phyloP scores from a whole-genome alignment of 2,888 invertebrate genomes.

The Drosophila prostipennis region DNA sequence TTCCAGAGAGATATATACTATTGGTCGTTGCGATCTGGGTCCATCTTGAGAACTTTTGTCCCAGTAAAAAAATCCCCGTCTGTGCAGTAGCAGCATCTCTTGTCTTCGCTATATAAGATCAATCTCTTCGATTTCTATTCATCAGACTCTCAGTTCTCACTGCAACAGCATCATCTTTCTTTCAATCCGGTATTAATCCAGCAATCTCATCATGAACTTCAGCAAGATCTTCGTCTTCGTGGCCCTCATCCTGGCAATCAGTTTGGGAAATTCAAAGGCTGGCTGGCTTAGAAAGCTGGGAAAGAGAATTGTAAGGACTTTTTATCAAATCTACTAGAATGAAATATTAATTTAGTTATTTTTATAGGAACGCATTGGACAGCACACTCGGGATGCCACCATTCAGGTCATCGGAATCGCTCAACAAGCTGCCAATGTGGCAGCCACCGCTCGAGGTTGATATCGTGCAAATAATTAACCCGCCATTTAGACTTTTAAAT shows the following conservation, averaged over 20 bases:
- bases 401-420: slow-evolving; percentile 73
- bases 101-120: slow-evolving; percentile 59
- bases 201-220: slow-evolving; percentile 63
- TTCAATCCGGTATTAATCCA: background rate
- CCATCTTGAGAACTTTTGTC: slow-evolving; percentile 14
- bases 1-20: background rate
- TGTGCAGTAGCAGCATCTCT: slow-evolving; percentile 36
- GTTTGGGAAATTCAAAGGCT: slow-evolving; percentile 73
- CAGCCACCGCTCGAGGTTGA: slow-evolving; percentile 68
- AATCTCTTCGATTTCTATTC: slow-evolving; percentile 8
- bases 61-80: slow-evolving; percentile 48
- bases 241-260: slow-evolving; percentile 69
- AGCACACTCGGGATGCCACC: slow-evolving; percentile 77
- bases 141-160: slow-evolving; percentile 46
- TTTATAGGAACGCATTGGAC: slow-evolving; percentile 73
- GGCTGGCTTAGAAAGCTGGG: slow-evolving; percentile 79
- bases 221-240: slow-evolving; percentile 65
- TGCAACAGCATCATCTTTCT: slow-evolving; percentile 15
- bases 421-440: slow-evolving; percentile 78
- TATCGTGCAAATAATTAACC: background rate
- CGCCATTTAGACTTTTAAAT: background rate
- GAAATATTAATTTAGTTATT: background rate
- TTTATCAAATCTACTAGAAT: background rate
- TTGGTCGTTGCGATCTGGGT: slow-evolving; percentile 1
- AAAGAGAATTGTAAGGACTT: slow-evolving; percentile 75